A percentile compares a stretch with the other conserved stretches of the same genome.
Evolutionary conservation across 2,113 vertebrate species (phyloP).

Genomic region (Axis porcinus): DNA sequence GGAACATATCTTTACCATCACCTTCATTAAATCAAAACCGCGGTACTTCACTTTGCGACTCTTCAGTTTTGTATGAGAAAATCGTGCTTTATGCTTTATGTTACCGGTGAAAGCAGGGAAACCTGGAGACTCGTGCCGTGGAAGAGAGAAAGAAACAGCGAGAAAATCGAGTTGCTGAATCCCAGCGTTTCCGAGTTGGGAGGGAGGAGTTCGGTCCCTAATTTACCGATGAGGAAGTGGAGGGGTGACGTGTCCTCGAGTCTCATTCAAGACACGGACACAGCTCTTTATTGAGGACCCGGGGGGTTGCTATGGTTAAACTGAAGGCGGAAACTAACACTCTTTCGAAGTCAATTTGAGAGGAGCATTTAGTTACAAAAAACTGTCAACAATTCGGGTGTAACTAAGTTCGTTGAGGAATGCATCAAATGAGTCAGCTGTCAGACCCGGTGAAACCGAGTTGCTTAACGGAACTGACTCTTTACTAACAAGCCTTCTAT

Average conservation of each 20-base stretch:
- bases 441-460: background rate
- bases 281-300: background rate
- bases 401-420: slow-evolving; percentile 13
- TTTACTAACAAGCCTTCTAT: background rate
- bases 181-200: too few species aligned
- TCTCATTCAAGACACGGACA: background rate
- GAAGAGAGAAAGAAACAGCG: background rate
- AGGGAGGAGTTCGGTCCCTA: too few species aligned
- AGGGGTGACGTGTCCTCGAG: too few species aligned
- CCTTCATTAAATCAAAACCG: background rate
- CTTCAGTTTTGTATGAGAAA: background rate
- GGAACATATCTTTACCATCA: background rate
- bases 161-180: too few species aligned
- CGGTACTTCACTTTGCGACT: background rate
- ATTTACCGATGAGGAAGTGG: too few species aligned
- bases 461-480: background rate
- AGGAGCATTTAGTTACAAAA: background rate
- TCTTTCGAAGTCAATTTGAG: background rate
- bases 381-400: background rate
- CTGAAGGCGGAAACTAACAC: background rate
- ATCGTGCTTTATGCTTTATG: background rate
- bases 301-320: background rate
- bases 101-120: background rate
- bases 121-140: background rate
- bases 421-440: background rate